Percentiles rank a stretch among this genome's conserved stretches.
Conservation (phyloP, 2,888 invertebrate genomes). For the Thecophora atra region DNA sequence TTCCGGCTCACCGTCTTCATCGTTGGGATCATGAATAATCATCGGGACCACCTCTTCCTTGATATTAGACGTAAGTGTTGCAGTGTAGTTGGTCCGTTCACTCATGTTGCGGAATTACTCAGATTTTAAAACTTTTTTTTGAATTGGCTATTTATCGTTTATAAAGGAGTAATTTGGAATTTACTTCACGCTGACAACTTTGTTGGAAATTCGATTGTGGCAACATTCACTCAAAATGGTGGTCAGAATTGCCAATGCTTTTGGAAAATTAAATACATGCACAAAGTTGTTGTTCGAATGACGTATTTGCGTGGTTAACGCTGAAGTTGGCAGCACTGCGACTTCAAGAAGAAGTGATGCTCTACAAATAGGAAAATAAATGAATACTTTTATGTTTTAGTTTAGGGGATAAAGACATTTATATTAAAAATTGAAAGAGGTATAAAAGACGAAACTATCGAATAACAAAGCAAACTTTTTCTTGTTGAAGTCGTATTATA, state of each 20-base stretch:
- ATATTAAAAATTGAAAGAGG: no score
- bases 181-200: slow-evolving; percentile 32
- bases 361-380: not conserved
- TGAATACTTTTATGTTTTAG: no score
- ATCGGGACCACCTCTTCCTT: slow-evolving; percentile 60
- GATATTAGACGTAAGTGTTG: slow-evolving; percentile 44
- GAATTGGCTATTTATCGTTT: slow-evolving; percentile 37
- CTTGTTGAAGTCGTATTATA: no score
- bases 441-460: no score
- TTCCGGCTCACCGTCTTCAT: slow-evolving; percentile 51
- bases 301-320: not conserved
- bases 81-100: slow-evolving; percentile 56
- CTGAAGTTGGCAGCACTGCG: slow-evolving; percentile 40
- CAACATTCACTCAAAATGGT: slow-evolving; percentile 58
- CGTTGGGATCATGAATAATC: slow-evolving; percentile 55
- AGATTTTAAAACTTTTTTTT: slow-evolving; percentile 36
- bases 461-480: no score
- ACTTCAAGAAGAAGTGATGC: no score
- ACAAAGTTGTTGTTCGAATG: not conserved
- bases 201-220: slow-evolving; percentile 55
- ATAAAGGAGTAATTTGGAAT: slow-evolving; percentile 3
- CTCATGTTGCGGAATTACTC: slow-evolving; percentile 51
- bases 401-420: no score
- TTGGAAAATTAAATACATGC: slow-evolving; percentile 19
- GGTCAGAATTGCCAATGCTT: slow-evolving; percentile 50